Evolutionary conservation across 2,888 invertebrate genomes (phyloP), one percentile per base, ranked within the genome.

Genomic region (Neoaliturus tenellus): DNA sequence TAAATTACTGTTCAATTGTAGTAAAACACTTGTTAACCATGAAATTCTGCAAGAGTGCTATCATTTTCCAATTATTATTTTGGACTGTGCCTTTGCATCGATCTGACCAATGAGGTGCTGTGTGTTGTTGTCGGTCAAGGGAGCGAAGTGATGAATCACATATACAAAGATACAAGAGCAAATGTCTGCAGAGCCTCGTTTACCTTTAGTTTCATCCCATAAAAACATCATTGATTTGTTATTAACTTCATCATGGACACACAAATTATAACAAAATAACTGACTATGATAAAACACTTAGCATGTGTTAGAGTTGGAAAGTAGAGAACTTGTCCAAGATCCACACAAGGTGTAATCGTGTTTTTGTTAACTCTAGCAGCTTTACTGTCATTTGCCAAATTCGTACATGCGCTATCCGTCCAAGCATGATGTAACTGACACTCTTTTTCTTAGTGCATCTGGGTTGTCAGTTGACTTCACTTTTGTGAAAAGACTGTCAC

Each of bases 1-100:
- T 78, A 85, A 86, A 88, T 81, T 87, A 88, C 73, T 88, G 86
- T 25, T 87, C 28, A n/a, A 86, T 69, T 80, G 86, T 71, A 20
- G 86, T 86, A 80, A 88, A 87, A 80, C 86, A 87, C 41, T 83
- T 69, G 62, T 51, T 31, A 41, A 67, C 23, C 82, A 84, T 48
- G 82, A 75, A 25, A 85, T 83, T 20, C 48, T 82, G 44, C 48
- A 69, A 67, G 28, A 82, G 23, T 25, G 71, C 82, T 10, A 88
- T 67, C 20, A 85, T 85, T 33, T 39, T 73, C 85, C 85, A 87
- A 78, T 88, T 88, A 82, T 88, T 87, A 69, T 87, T 86, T 81
- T 88, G 87, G 12, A 86, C 87, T 20, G 84, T 83, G 12, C 86
- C 87, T 20, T 83, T 83, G 75, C 86, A 88, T 84, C 87, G 55